A percentile compares a stretch with the other conserved stretches of the same genome.
phyloP scores from a whole-genome alignment of 2,888 invertebrate genomes.

The Hypomecis punctinalis region DNA sequence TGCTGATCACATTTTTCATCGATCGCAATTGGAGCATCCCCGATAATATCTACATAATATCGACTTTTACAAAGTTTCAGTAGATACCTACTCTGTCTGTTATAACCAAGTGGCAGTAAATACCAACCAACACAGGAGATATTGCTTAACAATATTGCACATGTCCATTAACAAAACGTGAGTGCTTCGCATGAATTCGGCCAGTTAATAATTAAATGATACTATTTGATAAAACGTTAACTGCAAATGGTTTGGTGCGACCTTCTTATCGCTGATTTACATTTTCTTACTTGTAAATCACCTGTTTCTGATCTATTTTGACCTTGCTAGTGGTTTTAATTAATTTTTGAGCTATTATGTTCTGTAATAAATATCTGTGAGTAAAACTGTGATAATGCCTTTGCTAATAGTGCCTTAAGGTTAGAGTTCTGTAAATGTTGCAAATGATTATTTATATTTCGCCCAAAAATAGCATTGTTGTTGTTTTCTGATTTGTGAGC shows the following conservation, averaged over 20 bases:
- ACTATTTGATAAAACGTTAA: constrained; percentile 21
- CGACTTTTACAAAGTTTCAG: too few species aligned
- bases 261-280: constrained; percentile 32
- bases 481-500: too few species aligned
- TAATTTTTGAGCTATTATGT: background rate
- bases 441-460: too few species aligned
- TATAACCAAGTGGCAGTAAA: background rate
- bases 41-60: too few species aligned
- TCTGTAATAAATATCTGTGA: too few species aligned
- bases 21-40: too few species aligned
- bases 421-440: too few species aligned
- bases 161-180: constrained; percentile 17
- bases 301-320: constrained; percentile 12
- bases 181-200: constrained; percentile 33
- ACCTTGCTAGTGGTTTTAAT: constrained; percentile 19
- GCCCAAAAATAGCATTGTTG: too few species aligned
- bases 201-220: constrained; percentile 35
- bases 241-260: constrained; percentile 30
- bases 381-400: too few species aligned
- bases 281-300: constrained; percentile 9
- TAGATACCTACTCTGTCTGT: too few species aligned
- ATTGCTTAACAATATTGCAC: constrained; percentile 22
- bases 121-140: constrained; percentile 2
- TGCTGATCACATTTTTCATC: too few species aligned
- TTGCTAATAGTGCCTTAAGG: too few species aligned